Evolutionary conservation across 2,113 vertebrate genomes (phyloP).

Genomic region (Oenanthe melanoleuca): DNA sequence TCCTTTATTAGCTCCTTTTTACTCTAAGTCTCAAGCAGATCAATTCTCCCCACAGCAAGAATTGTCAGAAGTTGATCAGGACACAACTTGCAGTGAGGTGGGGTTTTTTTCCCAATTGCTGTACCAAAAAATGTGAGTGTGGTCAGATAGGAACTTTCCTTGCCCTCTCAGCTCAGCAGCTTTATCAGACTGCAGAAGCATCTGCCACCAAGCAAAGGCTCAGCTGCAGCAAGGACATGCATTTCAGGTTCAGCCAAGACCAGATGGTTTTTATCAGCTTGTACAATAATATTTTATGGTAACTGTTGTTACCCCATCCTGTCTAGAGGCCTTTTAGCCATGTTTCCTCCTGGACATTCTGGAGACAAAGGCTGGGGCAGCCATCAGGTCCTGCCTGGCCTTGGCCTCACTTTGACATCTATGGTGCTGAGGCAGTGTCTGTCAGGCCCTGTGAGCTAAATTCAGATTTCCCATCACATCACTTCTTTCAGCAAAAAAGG

Average conservation of each 20-base stretch:
- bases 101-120: not conserved
- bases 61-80: not conserved
- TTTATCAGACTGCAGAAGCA: not conserved
- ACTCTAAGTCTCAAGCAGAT: not conserved
- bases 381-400: not conserved
- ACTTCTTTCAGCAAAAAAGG: not conserved
- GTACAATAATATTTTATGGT: constrained; percentile 39
- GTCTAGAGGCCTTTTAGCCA: not conserved
- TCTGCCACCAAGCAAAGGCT: not conserved
- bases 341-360: not conserved
- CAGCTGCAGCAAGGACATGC: not conserved
- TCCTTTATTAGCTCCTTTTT: not conserved
- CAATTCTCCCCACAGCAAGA: not conserved
- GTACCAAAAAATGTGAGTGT: not conserved
- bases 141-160: not conserved
- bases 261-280: not conserved
- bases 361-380: not conserved
- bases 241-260: not conserved
- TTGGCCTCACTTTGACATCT: not conserved
- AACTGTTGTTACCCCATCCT: not conserved
- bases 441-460: not conserved
- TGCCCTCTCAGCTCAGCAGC: not conserved
- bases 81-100: not conserved
- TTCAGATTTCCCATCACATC: not conserved
- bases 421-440: not conserved